Evolutionary conservation across 2,797 vertebrate genomes (phyloP).

Genomic region (Halcyon chelicuti): DNA sequence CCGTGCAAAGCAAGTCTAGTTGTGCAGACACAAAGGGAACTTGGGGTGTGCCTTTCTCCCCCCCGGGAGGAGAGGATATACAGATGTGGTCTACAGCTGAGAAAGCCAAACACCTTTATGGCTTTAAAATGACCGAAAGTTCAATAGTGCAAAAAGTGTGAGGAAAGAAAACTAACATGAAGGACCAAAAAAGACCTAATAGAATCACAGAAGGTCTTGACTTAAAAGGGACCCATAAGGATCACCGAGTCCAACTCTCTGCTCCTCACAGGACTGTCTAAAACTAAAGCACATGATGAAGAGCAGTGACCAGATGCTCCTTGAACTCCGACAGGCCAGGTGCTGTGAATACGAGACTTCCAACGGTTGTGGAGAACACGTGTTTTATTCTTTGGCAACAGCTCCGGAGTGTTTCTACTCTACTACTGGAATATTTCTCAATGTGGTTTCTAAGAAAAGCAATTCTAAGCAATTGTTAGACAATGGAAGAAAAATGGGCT

Average conservation of each 20-base stretch:
- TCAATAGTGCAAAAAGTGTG: not conserved
- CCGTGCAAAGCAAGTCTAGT: not conserved
- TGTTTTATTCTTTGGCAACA: not conserved
- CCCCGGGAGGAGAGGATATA: not conserved
- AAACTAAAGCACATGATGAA: not conserved
- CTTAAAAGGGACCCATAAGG: not conserved
- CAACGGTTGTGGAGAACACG: fast-evolving
- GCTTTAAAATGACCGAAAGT: not conserved
- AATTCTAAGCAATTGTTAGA: not conserved
- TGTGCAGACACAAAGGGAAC: not conserved
- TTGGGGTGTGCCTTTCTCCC: not conserved
- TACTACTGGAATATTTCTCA: not conserved
- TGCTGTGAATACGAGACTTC: not conserved
- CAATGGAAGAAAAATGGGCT: not conserved
- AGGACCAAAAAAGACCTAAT: not conserved
- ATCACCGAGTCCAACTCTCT: not conserved
- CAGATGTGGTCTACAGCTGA: not conserved
- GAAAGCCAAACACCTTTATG: not conserved
- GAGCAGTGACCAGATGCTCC: not conserved
- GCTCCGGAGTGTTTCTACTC: not conserved
- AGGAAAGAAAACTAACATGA: not conserved
- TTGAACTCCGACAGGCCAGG: not conserved
- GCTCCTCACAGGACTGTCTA: not conserved
- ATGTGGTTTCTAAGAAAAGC: not conserved
- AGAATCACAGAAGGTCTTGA: not conserved